These are phyloP conservation scores for Stigmatopora nigra DNA, from an alignment of 2,113 vertebrate species.

Conservation along the genomic window DNA sequence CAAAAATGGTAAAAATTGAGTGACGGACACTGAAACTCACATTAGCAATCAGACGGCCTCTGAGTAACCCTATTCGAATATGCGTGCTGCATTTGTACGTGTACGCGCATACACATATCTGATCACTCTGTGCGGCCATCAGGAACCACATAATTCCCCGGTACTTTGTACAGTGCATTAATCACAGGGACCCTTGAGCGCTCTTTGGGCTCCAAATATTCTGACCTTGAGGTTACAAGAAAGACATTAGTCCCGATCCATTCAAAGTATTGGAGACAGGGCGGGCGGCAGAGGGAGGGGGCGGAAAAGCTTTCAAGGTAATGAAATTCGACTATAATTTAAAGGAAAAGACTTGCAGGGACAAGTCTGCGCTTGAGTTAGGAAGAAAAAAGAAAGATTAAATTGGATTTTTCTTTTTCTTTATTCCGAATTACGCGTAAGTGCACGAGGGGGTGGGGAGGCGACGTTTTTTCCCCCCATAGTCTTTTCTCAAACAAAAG, in stretches of 20 bases:
- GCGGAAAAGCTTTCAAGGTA: slow-evolving; percentile 77
- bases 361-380: slow-evolving; percentile 59
- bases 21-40: slow-evolving; percentile 20
- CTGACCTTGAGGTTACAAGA: slow-evolving; percentile 78
- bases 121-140: slow-evolving; percentile 60
- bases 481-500: slow-evolving; percentile 61
- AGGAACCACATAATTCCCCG: slow-evolving; percentile 65
- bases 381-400: slow-evolving; percentile 61
- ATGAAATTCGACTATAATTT: slow-evolving; percentile 81
- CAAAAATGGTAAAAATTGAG: slow-evolving; percentile 21
- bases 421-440: slow-evolving; percentile 77
- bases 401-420: slow-evolving; percentile 73
- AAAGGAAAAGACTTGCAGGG: slow-evolving; percentile 73
- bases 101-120: slow-evolving; percentile 26
- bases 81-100: slow-evolving; percentile 38
- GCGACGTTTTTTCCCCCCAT: slow-evolving; percentile 53
- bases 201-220: slow-evolving; percentile 70
- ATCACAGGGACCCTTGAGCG: slow-evolving; percentile 72
- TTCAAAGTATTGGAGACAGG: slow-evolving; percentile 64
- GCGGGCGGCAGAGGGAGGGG: slow-evolving; percentile 52
- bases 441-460: slow-evolving; percentile 64
- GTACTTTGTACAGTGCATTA: slow-evolving; percentile 75
- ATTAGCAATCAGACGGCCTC: slow-evolving; percentile 28
- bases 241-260: slow-evolving; percentile 76
- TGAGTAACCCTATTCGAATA: slow-evolving; percentile 61